Evolutionary conservation across 2,888 invertebrate genomes (phyloP).

Genomic region (Nephrotoma appendiculata): DNA sequence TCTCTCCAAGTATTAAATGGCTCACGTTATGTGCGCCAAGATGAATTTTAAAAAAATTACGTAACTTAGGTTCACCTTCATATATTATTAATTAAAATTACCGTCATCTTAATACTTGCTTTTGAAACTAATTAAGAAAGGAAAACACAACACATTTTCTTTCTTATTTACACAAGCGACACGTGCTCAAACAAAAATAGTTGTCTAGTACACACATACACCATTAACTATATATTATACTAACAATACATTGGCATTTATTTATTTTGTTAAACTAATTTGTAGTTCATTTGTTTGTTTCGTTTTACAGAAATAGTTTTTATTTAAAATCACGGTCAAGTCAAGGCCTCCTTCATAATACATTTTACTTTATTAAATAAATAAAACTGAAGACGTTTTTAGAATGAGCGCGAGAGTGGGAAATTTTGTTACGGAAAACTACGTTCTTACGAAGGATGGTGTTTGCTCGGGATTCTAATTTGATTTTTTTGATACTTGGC

Average conservation of each 20-base stretch:
- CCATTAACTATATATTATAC: not conserved
- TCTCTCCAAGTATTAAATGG: not conserved
- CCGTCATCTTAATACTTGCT: not conserved
- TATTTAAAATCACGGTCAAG: constrained; percentile 2
- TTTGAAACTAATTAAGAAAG: not conserved
- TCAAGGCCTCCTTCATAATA: not conserved
- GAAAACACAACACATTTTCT: not conserved
- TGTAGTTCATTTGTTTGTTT: not conserved
- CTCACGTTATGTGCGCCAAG: not conserved
- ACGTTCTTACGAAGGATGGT: too few relatives aligned
- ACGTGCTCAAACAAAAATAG: not conserved
- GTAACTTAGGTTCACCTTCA: not conserved
- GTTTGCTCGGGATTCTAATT: too few relatives aligned
- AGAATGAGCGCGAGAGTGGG: not conserved
- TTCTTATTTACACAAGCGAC: not conserved
- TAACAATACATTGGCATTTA: not conserved
- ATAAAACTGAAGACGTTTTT: not conserved
- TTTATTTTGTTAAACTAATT: not conserved
- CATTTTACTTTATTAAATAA: too few relatives aligned
- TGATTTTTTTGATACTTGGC: too few relatives aligned
- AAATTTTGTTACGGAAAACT: not conserved
- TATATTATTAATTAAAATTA: not conserved
- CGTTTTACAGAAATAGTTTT: not conserved
- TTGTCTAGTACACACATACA: not conserved
- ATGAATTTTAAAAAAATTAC: not conserved